These are phyloP conservation scores for Myotis findleyi DNA, from an alignment of 2,797 vertebrate genomes.

Conservation along the genomic window DNA sequence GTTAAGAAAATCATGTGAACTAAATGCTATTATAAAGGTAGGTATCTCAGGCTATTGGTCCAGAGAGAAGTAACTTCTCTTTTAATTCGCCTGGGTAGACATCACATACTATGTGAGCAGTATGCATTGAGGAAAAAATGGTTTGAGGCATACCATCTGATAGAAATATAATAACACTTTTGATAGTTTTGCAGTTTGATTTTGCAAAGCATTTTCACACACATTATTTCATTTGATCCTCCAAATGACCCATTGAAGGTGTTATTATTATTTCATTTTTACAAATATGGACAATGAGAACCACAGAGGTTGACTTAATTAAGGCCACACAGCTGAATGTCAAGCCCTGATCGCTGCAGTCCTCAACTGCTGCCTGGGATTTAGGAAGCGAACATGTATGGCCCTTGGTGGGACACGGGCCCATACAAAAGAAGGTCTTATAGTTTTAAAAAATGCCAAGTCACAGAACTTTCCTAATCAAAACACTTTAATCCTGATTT, in stretches of 20 bases:
- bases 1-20: background rate
- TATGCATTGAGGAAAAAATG: background rate
- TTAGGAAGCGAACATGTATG: background rate
- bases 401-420: background rate
- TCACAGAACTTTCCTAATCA: background rate
- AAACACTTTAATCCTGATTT: background rate
- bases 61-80: slow-evolving; percentile 26
- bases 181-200: background rate
- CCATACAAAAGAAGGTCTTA: background rate
- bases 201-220: background rate
- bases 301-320: background rate
- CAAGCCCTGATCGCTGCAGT: background rate
- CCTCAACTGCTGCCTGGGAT: background rate
- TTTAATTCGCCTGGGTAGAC: background rate
- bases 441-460: background rate
- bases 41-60: background rate
- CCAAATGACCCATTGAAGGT: background rate
- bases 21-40: slow-evolving; percentile 14
- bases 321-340: background rate
- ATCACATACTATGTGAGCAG: background rate
- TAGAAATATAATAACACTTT: background rate
- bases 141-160: background rate
- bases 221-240: background rate
- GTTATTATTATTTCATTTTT: background rate
- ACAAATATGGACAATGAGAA: background rate